Percentiles rank a stretch among this genome's conserved stretches.
phyloP scores from a whole-genome alignment of 2,113 vertebrate species.

The Grammomys dolichurus region DNA sequence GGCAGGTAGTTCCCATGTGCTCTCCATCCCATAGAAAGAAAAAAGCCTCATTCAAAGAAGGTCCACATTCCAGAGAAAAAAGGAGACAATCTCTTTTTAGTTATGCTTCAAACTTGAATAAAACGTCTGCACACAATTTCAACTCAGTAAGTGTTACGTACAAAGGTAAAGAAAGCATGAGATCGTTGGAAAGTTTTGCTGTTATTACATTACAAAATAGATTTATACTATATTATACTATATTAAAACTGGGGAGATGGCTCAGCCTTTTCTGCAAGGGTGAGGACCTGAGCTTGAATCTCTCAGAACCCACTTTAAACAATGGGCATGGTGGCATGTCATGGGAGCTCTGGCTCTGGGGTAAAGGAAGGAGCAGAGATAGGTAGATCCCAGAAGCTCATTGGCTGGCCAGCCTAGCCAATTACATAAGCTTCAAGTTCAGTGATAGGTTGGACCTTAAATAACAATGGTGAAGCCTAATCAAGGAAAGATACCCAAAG shows the following conservation, averaged over 20 bases:
- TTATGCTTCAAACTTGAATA: not conserved
- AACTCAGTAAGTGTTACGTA: not conserved
- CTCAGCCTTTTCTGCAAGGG: not conserved
- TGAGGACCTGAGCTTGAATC: not conserved
- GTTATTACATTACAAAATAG: slow-evolving; percentile 5
- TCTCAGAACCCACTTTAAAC: not conserved
- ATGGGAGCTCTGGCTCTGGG: not conserved
- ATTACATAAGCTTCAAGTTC: not conserved
- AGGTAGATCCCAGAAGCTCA: not conserved
- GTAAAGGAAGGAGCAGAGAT: not conserved
- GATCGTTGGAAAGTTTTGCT: not conserved
- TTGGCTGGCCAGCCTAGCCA: not conserved
- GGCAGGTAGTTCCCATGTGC: not conserved
- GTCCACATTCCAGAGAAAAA: not conserved
- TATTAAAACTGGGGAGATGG: not conserved
- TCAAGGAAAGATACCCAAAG: not conserved
- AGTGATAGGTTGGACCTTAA: not conserved
- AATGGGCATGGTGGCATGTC: not conserved
- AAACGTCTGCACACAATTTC: not conserved
- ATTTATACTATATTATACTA: not conserved
- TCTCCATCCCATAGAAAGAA: not conserved
- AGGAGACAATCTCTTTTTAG: not conserved
- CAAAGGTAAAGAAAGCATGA: not conserved
- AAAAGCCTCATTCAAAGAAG: not conserved
- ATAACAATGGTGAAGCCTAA: not conserved